A percentile compares a stretch with the other conserved stretches of the same genome.
Conservation (phyloP, 2,797 vertebrate species). For the Babyrousa celebensis region DNA sequence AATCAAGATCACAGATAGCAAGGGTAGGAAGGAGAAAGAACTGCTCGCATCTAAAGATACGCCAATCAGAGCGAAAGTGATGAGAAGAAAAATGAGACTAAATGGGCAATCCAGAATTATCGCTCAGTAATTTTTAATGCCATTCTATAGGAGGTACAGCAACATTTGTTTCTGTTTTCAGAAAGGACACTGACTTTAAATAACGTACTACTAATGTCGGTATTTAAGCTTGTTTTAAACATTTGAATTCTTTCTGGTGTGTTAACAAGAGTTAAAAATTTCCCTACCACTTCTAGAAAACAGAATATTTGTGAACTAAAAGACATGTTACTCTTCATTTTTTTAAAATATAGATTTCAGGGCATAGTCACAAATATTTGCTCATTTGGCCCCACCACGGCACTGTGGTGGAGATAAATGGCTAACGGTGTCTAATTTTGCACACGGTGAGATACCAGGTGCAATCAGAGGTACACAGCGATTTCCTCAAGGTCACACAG, state of each 20-base stretch:
- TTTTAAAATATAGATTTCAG: not conserved
- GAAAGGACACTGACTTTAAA: slow-evolving; percentile 55
- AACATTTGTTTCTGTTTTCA: slow-evolving; percentile 63
- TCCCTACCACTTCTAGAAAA: not conserved
- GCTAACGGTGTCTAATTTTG: not conserved
- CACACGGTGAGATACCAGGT: not conserved
- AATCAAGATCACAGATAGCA: not conserved
- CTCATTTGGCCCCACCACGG: not conserved
- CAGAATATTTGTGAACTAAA: not conserved
- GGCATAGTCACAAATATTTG: not conserved
- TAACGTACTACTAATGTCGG: not conserved
- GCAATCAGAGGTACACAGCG: not conserved
- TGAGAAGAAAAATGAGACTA: slow-evolving; percentile 39
- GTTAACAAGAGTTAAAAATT: slow-evolving; percentile 59
- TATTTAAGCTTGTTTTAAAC: slow-evolving; percentile 69
- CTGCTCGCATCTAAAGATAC: not conserved
- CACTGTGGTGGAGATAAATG: not conserved
- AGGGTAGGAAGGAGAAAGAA: not conserved
- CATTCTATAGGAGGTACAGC: not conserved
- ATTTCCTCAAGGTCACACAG: not conserved
- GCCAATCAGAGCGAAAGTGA: not conserved
- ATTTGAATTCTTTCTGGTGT: slow-evolving; percentile 66
- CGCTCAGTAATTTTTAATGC: not conserved
- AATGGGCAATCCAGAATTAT: not conserved
- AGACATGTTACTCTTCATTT: slow-evolving; percentile 17